Conservation (phyloP, 2,888 invertebrate genomes). For the Thera obeliscata region DNA sequence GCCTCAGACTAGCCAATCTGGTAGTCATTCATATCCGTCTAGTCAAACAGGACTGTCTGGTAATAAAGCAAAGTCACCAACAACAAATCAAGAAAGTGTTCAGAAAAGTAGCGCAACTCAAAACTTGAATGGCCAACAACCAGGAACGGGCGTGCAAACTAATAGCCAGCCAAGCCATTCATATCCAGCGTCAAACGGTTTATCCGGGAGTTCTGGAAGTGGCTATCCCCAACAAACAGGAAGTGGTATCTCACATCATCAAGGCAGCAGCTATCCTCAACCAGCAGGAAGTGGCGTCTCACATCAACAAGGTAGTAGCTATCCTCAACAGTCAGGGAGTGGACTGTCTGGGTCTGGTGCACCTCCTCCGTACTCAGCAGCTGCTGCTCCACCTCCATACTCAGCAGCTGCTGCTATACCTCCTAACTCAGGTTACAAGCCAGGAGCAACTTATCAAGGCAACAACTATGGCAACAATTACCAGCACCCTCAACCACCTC, state of each 20-base stretch:
- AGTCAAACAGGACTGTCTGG: slow-evolving; percentile 71
- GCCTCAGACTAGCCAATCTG: slow-evolving; percentile 40
- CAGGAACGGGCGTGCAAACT: slow-evolving; percentile 34
- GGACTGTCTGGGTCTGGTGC: slow-evolving; percentile 42
- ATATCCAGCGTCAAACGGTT: slow-evolving; percentile 68
- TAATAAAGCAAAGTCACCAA: slow-evolving; percentile 58
- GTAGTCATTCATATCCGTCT: slow-evolving; percentile 70
- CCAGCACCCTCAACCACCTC: slow-evolving; percentile 67
- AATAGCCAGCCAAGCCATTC: slow-evolving; percentile 56
- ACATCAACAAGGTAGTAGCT: slow-evolving; percentile 45
- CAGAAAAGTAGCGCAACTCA: slow-evolving; percentile 65
- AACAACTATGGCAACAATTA: slow-evolving; percentile 58
- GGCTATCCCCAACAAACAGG: slow-evolving; percentile 47
- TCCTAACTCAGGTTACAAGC: slow-evolving; percentile 54
- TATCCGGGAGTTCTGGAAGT: slow-evolving; percentile 63
- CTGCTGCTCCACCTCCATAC: not conserved
- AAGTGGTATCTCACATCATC: slow-evolving; percentile 47
- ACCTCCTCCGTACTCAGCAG: not conserved
- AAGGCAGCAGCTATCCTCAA: slow-evolving; percentile 42
- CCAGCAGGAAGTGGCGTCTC: slow-evolving; percentile 48
- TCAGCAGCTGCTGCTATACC: slow-evolving; percentile 45
- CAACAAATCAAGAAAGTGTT: slow-evolving; percentile 64
- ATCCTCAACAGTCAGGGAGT: slow-evolving; percentile 42
- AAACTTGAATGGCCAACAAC: slow-evolving; percentile 53
- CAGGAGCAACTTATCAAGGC: slow-evolving; percentile 49